Evolutionary conservation across 2,888 invertebrate genomes (phyloP).

Genomic region (Ichneumoninae sp.): DNA sequence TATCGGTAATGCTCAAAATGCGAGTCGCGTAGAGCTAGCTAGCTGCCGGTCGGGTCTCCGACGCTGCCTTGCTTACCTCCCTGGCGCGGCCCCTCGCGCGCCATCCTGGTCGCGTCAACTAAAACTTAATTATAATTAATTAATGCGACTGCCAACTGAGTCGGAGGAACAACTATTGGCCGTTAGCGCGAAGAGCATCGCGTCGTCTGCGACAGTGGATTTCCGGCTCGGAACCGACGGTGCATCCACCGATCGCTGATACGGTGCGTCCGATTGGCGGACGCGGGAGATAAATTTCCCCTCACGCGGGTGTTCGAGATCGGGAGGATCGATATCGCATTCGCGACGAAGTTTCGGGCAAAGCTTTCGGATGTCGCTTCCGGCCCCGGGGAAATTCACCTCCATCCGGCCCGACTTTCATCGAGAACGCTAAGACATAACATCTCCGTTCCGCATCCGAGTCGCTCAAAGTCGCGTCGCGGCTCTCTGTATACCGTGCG

Average conservation of each 20-base stretch:
- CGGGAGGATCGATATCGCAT: neutral
- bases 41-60: slow-evolving; percentile 63
- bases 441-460: slow-evolving; percentile 44
- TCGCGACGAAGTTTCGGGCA: neutral
- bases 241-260: neutral
- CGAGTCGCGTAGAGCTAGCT: slow-evolving; percentile 81
- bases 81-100: slow-evolving; percentile 83
- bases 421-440: slow-evolving; percentile 50
- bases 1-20: slow-evolving; percentile 83
- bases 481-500: slow-evolving; percentile 72
- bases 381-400: slow-evolving; percentile 2
- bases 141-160: slow-evolving; percentile 88
- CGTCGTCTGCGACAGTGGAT: neutral
- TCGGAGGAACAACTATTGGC: slow-evolving; percentile 81
- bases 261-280: neutral
- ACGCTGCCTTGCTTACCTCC: slow-evolving; percentile 81
- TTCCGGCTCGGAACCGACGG: neutral
- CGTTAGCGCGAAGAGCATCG: slow-evolving; percentile 57
- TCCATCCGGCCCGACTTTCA: neutral
- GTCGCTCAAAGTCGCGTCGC: slow-evolving; percentile 20
- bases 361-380: neutral
- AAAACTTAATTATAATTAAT: slow-evolving; percentile 94
- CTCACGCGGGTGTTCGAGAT: neutral
- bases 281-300: neutral
- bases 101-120: slow-evolving; percentile 87